Base-by-base conservation (phyloP, 2,888 invertebrate genomes). In the Anthophora plumipes region DNA sequence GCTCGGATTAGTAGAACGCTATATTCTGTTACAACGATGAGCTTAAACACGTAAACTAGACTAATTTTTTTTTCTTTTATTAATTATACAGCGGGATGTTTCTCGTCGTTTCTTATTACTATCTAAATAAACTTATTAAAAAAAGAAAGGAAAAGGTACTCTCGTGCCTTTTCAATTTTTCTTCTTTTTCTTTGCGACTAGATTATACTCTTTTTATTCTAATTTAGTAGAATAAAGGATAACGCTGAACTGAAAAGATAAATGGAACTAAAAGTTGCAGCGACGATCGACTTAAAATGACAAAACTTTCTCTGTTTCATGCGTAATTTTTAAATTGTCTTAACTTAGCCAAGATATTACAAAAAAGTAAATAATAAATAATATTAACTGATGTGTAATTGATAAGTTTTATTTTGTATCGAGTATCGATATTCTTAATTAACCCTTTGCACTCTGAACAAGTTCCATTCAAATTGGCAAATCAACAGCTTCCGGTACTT, bases 131-230 rank as follows among this genome's bases (percentile, higher is more conserved):
- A n/a, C n/a, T n/a, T n/a, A n/a, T n/a, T n/a, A n/a, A n/a, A n/a
- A n/a, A n/a, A n/a, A n/a, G n/a, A n/a, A n/a, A n/a, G n/a, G 41
- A n/a, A 14, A 20, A 11, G 31, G 31, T 31, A 22, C 41, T 22
- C 20, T 9, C 12, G 3, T 39, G 20, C 9, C 4, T n/a, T 43
- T 8, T 69, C n/a, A n/a, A n/a, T n/a, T n/a, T n/a, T n/a, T n/a
- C n/a, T n/a, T n/a, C n/a, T 22, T 60, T 12, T 48, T 20, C 66
- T 63, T 90, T 82, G n/a, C n/a, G 91, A 92, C 92, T 92, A 92
- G 91, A 92, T 84, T 74, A 86, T 89, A 92, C 92, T 92, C 92
- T 86, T 89, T n/a, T 85, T 88, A 86, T 85, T 91, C 90, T 83
- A 87, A 82, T 41, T 68, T n/a, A 83, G 77, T 87, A 86, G 90